phyloP scores from a whole-genome alignment of 1,140 invertebrate genomes.

The Elysia chlorotica region DNA sequence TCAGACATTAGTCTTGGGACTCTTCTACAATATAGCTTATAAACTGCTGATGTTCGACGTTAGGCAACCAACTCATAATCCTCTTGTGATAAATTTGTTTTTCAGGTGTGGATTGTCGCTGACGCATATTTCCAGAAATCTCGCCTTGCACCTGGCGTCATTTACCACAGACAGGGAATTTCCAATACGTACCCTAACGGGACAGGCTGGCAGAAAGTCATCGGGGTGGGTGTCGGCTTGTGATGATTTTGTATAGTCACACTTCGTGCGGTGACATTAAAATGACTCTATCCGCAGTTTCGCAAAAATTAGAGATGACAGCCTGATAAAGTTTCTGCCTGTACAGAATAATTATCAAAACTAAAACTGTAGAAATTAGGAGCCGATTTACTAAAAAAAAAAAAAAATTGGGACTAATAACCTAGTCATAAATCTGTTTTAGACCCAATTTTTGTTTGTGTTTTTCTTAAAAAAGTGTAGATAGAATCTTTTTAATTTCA shows the following conservation, averaged over 20 bases:
- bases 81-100: not conserved
- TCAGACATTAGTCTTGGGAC: not conserved
- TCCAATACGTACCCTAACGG: constrained; percentile 73
- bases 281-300: too few relatives aligned
- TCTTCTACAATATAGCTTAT: not conserved
- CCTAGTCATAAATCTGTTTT: too few relatives aligned
- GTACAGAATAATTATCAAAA: not conserved
- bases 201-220: constrained; percentile 76
- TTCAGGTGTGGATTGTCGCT: constrained; percentile 73
- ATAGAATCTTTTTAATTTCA: too few relatives aligned
- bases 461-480: too few relatives aligned
- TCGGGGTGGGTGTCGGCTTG: constrained; percentile 67
- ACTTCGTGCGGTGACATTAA: too few relatives aligned
- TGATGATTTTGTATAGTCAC: too few relatives aligned
- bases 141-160: constrained; percentile 69
- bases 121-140: constrained; percentile 32
- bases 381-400: too few relatives aligned
- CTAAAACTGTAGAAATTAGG: not conserved
- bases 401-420: too few relatives aligned
- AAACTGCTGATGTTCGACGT: not conserved
- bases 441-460: too few relatives aligned
- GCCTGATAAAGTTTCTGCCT: not conserved
- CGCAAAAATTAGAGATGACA: too few relatives aligned
- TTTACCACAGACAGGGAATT: constrained; percentile 75
- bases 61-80: not conserved